These are phyloP conservation scores for Boloria euphrosyne DNA, from an alignment of 2,888 invertebrate genomes.

Conservation along the genomic window DNA sequence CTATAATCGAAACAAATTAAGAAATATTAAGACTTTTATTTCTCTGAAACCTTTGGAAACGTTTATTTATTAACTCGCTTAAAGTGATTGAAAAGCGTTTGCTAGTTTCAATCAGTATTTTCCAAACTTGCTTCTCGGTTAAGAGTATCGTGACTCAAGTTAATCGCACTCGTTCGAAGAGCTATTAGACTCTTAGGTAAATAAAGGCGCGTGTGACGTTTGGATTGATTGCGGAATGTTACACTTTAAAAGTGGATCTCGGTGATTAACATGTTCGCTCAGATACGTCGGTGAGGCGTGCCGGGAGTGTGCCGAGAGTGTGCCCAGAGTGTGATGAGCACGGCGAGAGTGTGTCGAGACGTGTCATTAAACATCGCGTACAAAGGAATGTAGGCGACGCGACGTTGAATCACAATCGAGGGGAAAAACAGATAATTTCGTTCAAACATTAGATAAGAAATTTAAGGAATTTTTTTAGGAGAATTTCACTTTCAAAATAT, in stretches of 20 bases:
- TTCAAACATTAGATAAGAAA: conserved; percentile 1
- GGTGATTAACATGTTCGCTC: conserved; percentile 28
- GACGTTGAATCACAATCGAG: background rate
- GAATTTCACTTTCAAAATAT: too few relatives aligned
- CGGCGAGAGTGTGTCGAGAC: conserved; percentile 3
- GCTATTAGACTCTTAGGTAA: conserved; percentile 5
- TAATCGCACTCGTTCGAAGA: conserved; percentile 19
- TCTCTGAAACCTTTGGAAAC: too few relatives aligned
- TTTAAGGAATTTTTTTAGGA: background rate
- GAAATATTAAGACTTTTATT: too few relatives aligned
- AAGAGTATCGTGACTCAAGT: background rate
- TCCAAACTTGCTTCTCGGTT: background rate
- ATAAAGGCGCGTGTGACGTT: conserved; percentile 12
- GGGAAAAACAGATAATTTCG: conserved; percentile 1
- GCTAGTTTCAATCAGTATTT: background rate
- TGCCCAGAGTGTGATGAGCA: background rate
- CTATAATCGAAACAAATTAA: too few relatives aligned
- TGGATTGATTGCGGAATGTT: conserved; percentile 30
- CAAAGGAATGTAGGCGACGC: background rate
- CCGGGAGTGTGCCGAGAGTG: background rate
- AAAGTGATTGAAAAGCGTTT: background rate
- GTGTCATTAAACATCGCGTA: conserved; percentile 3
- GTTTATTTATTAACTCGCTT: too few relatives aligned
- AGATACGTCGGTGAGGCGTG: background rate
- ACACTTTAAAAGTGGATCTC: conserved; percentile 18